A percentile compares a stretch with the other conserved stretches of the same genome.
These are phyloP conservation scores for Coelopa frigida DNA, from an alignment of 1,140 invertebrate genomes.

Conservation along the genomic window DNA sequence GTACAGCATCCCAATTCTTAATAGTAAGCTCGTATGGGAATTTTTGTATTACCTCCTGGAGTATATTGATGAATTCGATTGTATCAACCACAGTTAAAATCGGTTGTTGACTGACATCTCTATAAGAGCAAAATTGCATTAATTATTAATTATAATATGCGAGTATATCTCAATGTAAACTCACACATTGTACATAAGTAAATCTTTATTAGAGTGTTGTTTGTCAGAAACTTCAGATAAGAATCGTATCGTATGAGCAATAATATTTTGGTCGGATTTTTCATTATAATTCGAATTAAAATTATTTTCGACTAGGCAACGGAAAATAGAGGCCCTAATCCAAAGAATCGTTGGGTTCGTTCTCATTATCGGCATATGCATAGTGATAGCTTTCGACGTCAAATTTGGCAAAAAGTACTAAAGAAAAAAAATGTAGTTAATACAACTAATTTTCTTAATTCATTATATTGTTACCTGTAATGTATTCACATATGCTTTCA, in stretches of 20 bases:
- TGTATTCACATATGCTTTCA: constrained; percentile 27
- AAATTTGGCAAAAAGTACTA: constrained; percentile 30
- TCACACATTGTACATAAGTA: constrained; percentile 38
- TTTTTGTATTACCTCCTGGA: constrained; percentile 42
- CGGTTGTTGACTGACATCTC: constrained; percentile 3
- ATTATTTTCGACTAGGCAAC: constrained; percentile 32
- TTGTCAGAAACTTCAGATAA: constrained; percentile 23
- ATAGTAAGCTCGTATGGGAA: constrained; percentile 45
- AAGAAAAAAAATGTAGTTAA: neutral
- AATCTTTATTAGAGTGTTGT: constrained; percentile 23
- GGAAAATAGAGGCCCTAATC: constrained; percentile 27
- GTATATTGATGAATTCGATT: constrained; percentile 43
- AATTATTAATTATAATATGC: neutral
- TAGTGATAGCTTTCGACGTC: constrained; percentile 17
- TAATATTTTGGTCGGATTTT: constrained; percentile 29
- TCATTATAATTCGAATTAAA: constrained; percentile 32
- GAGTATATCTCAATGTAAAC: neutral
- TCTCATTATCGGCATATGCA: constrained; percentile 25
- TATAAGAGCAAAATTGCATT: constrained; percentile 1
- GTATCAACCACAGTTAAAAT: constrained; percentile 33
- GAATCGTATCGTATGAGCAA: constrained; percentile 25
- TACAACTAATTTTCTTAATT: no score
- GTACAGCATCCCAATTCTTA: constrained; percentile 58
- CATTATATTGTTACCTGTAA: constrained; percentile 23
- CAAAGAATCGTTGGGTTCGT: constrained; percentile 26